phyloP scores from a whole-genome alignment of 2,113 vertebrate genomes.

The Chloropsis cyanopogon region DNA sequence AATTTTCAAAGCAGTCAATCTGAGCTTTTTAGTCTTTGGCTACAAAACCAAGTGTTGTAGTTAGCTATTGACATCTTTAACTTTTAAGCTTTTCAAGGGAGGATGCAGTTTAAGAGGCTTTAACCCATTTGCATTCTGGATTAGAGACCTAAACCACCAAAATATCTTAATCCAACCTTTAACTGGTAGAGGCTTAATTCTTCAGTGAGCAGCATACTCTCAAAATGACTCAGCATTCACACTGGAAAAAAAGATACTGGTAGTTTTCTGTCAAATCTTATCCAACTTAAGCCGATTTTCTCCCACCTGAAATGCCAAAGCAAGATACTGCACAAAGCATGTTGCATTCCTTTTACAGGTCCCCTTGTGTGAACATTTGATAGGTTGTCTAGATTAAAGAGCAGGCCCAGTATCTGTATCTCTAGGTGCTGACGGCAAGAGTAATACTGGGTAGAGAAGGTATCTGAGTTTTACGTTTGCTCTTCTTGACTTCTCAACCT shows the following conservation, averaged over 20 bases:
- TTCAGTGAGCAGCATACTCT: neutral
- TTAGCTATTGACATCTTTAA: neutral
- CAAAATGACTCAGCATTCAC: neutral
- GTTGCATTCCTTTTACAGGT: neutral
- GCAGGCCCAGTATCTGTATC: neutral
- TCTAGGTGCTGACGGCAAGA: neutral
- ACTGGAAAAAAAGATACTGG: neutral
- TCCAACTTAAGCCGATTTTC: neutral
- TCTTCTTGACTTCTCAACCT: neutral
- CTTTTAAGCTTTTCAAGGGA: neutral
- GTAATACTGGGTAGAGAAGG: neutral
- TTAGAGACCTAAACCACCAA: neutral
- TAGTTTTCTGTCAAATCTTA: neutral
- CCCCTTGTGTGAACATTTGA: neutral
- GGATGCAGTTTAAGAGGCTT: neutral
- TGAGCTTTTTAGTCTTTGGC: neutral
- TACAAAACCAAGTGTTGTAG: neutral
- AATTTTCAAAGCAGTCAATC: neutral
- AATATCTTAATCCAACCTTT: neutral
- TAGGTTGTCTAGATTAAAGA: neutral
- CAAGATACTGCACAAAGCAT: neutral
- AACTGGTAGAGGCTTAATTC: neutral
- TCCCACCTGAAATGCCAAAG: neutral
- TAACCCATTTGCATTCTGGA: neutral
- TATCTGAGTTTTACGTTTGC: neutral